Evolutionary conservation across 2,888 invertebrate species (phyloP), one percentile per base, ranked within the genome.

Genomic region (Luperina nickerlii): DNA sequence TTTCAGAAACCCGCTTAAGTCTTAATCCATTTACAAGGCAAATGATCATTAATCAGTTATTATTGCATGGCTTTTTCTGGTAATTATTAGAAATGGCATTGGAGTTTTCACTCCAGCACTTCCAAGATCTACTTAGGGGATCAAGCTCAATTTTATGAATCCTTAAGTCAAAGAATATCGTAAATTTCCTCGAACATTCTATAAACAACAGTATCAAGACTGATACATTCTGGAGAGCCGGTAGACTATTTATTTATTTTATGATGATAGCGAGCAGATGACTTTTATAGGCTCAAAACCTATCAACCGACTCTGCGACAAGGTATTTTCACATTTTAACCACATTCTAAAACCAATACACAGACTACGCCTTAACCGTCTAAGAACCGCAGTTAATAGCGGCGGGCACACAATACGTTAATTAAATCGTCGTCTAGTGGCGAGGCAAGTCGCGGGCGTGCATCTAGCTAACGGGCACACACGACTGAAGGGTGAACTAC

Each of bases 401-500:
- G 90, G 91, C 89, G 85, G 87, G 93, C 94, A 92, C 94, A 96
- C 96, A 96, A 96, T 96, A 95, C 95, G 95, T 96, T 96, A 96
- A 96, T 96, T 96, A 96, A 96, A 96, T 96, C 96, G 96, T 96
- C 94, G 92, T 90, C 90, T 90, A 87, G 92, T 93, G 95, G 93
- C 94, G 92, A 89, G 87, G 89, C 88, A 79, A 90, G 89, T 89
- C 90, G 90, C 92, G 91, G 92, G 93, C 95, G 96, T 96, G 96
- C 96, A 95, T 95, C 96, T 94, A 93, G 90, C 93, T 95, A 96
- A 96, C 96, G 95, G 95, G 93, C 91, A 85, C 89, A 88, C 88
- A 90, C 89, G 87, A 86, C 87, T 84, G 83, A 85, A 85, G 87
- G 83, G 84, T 82, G 83, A 78, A 85, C 78, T 76, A 85, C 75